Percentiles rank a stretch among this genome's conserved stretches.
Conservation (phyloP, 2,888 invertebrate species). For the Glomeris marginata region DNA sequence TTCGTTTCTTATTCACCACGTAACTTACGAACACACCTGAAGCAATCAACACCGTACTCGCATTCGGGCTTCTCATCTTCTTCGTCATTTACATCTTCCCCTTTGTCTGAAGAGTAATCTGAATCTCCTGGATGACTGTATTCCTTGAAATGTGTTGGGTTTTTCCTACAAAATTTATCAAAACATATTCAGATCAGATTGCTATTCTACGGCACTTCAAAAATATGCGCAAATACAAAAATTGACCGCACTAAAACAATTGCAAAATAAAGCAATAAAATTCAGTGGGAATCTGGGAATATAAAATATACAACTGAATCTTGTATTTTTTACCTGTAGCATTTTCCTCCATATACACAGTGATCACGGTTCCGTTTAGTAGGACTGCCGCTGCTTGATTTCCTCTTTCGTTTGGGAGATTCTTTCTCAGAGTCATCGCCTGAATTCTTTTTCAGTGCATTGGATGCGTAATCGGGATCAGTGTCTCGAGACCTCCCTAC, state of each 20-base stretch:
- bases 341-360: slow-evolving; percentile 7
- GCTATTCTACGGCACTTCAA: too few relatives aligned
- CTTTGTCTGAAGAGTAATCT: slow-evolving; percentile 16
- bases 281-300: too few relatives aligned
- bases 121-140: slow-evolving; percentile 19
- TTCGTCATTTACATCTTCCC: slow-evolving; percentile 11
- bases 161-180: slow-evolving; percentile 11
- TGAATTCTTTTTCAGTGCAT: not conserved
- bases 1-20: not conserved
- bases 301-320: too few relatives aligned
- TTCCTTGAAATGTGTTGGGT: slow-evolving; percentile 15
- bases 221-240: too few relatives aligned
- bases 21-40: slow-evolving; percentile 12
- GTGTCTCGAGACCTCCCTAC: too few relatives aligned
- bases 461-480: too few relatives aligned
- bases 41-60: slow-evolving; percentile 17
- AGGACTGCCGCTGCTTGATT: not conserved
- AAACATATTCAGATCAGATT: not conserved
- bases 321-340: too few relatives aligned
- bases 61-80: slow-evolving; percentile 18
- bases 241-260: not conserved
- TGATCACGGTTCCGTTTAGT: not conserved
- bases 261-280: not conserved
- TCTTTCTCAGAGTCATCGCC: not conserved
- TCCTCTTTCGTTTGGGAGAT: not conserved